These are phyloP conservation scores for Siniperca scherzeri DNA, from an alignment of 2,797 vertebrate species.

Conservation along the genomic window DNA sequence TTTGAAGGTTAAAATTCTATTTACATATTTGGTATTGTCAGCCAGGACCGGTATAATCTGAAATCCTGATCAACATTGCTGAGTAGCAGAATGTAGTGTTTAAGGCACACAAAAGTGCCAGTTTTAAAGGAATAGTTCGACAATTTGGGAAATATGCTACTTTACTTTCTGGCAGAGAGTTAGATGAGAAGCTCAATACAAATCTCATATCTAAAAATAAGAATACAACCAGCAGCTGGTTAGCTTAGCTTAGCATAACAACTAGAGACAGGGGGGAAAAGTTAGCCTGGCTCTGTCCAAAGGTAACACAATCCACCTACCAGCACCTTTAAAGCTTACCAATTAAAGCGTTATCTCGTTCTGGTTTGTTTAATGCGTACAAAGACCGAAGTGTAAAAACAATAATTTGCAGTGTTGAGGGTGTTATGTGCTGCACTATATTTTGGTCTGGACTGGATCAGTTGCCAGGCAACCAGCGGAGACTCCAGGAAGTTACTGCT, in stretches of 20 bases:
- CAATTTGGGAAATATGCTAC: background rate
- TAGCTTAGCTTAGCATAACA: slow-evolving; percentile 15
- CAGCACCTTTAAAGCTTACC: too few species aligned
- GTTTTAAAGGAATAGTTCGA: background rate
- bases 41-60: too few species aligned
- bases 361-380: background rate
- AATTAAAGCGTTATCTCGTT: slow-evolving; percentile 2
- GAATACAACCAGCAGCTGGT: background rate
- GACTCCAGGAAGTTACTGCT: background rate
- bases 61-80: too few species aligned
- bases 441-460: background rate
- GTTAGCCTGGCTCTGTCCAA: background rate
- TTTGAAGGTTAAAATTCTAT: too few species aligned
- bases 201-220: background rate
- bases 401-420: background rate
- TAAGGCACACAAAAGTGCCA: background rate
- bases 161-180: too few species aligned
- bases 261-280: background rate
- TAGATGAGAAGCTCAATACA: too few species aligned
- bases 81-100: background rate
- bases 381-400: background rate
- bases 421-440: background rate
- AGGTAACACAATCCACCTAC: too few species aligned
- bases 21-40: too few species aligned
- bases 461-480: too few species aligned